Evolutionary conservation across 2,113 vertebrate genomes (phyloP), one percentile per base, ranked within the genome.

Genomic region (Merops nubicus): DNA sequence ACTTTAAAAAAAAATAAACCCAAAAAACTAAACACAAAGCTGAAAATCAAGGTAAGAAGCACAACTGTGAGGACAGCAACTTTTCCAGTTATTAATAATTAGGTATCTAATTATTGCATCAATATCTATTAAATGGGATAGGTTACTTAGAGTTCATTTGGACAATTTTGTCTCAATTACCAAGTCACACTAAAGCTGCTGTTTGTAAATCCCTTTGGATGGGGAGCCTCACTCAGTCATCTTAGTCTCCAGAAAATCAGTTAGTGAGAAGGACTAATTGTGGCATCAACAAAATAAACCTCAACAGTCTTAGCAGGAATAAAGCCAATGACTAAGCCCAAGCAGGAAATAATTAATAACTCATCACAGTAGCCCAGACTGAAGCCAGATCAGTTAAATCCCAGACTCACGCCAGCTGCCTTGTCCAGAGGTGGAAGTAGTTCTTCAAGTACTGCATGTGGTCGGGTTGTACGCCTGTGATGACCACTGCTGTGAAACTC

Each of bases 401-500:
- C 64, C 5, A 12, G 90, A 96, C 99, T 99, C 96, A 99, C 99
- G 99, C 98, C 82, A 99, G 98, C 83, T 99, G 98, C 91, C 98
- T 98, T 88, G 98, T 98, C 99, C 98, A 99, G 73, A 97, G 96
- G 51, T 94, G 57, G 63, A 98, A 99, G 85, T 98, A 88, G 14
- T 98, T 96, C 97, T 98, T 99, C 94, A 99, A 97, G 89, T 98
- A 98, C 40, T 95, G 91, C 65, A 99, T 95, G 64, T 99, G 99
- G 23, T 98, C 97, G 56, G 97, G 89, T 33, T 97, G 97, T 22
- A 99, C 93, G 73, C 98, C 98, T 73, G 99, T 99, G 81, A 99
- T 98, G 54, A 99, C 92, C 82, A 99, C 99, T 25, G 98, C 98
- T 67, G 99, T 99, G 97, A 99, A 99, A 94, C 98, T 99, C 48